phyloP scores from a whole-genome alignment of 2,888 invertebrate species.

The Penaeus monodon region DNA sequence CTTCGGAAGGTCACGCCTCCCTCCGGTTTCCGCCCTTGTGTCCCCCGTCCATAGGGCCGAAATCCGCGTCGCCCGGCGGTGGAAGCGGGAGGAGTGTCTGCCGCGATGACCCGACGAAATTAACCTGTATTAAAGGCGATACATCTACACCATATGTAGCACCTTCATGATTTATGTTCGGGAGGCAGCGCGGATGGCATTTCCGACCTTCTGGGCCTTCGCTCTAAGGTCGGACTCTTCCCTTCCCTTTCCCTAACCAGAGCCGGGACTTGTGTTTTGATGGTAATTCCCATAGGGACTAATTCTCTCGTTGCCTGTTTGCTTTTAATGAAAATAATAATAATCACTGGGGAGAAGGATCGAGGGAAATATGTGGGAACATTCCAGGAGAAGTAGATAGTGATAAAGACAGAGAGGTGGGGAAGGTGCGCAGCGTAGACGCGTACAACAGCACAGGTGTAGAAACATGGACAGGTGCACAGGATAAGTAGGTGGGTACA shows the following conservation, averaged over 20 bases:
- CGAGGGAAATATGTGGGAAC: slow-evolving; percentile 9
- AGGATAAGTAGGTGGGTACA: too few relatives aligned
- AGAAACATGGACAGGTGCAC: too few relatives aligned
- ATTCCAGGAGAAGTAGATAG: too few relatives aligned
- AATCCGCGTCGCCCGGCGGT: neutral
- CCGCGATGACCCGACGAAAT: slow-evolving; percentile 45
- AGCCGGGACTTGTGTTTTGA: slow-evolving; percentile 5
- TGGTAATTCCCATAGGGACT: slow-evolving; percentile 12
- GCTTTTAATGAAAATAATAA: slow-evolving; percentile 21
- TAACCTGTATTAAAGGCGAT: slow-evolving; percentile 62
- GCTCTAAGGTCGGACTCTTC: neutral
- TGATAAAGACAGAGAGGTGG: too few relatives aligned
- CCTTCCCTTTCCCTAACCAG: neutral
- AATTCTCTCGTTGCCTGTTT: slow-evolving; percentile 23
- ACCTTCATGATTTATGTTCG: slow-evolving; percentile 53
- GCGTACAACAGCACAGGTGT: too few relatives aligned
- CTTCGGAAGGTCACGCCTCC: neutral
- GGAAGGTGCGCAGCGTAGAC: too few relatives aligned
- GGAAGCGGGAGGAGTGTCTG: neutral
- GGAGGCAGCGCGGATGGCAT: slow-evolving; percentile 22
- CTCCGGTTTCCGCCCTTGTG: neutral
- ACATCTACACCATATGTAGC: slow-evolving; percentile 60
- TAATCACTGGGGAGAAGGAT: slow-evolving; percentile 1
- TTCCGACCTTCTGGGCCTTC: slow-evolving; percentile 12
- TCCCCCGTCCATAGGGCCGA: neutral